Base-by-base conservation (phyloP, 2,888 invertebrate species). In the Nematopogon swammerdamellus region DNA sequence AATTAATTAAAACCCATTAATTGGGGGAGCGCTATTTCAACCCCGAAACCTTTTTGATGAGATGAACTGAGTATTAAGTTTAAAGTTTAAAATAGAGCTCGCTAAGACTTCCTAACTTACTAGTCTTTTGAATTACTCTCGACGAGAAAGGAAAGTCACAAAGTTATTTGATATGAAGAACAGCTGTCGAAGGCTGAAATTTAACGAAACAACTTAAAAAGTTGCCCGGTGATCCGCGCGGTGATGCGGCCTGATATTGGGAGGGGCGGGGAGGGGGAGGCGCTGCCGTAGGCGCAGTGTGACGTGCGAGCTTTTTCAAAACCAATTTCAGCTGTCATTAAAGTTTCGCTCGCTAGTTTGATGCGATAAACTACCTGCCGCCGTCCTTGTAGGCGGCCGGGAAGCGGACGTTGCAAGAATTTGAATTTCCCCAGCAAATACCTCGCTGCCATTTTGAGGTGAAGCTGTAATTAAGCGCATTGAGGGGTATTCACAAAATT, bases 251-350 rank as follows among this genome's bases (percentile, higher is more conserved):
- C 25, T 25, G 25, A 8, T n/a, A n/a, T n/a, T 8, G 25, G 25
- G 5, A 8, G 25, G 8, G 25, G 25, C 25, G 25, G 8, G 4
- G 25, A 25, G 25, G 25, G 25, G 25, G 25, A 6, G 25, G 4
- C 8, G 25, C 8, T 6, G 25, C 25, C 25, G 25, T 8, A 25
- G 25, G 25, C 14, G 8, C 19, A 11, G 45, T 29, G 36, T 49
- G 44, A 49, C 49, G 43, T 14, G 17, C 45, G 18, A 8, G 18
- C 49, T 42, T 36, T 47, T 50, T 50, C 44, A 50, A 29, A 53
- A 50, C 48, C 49, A 53, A 53, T 53, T 53, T 50, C 46, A 53
- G 50, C 50, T 53, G 50, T 50, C 53, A 52, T 50, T 52, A 50
- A 50, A 53, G 50, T 52, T 51, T 36, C 50, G 36, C 18, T 4